Base-by-base conservation (phyloP, 1,140 invertebrate genomes). In the Drosophila kikkawai region DNA sequence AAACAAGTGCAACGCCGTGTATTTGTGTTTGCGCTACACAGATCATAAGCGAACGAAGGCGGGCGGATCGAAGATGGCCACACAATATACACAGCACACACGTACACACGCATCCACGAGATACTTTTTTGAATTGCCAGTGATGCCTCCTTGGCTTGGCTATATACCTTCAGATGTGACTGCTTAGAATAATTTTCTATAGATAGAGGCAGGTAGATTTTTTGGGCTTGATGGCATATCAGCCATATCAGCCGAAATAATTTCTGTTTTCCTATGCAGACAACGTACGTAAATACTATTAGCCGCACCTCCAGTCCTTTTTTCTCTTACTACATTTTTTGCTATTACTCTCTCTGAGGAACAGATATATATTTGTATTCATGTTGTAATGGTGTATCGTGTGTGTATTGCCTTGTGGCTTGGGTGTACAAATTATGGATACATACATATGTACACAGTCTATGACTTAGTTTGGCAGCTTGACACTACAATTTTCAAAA, bases 21-120 rank as follows among this genome's bases (percentile, higher is more conserved):
- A 66, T 65, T 73, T 64, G 70, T 83, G 75, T 65, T 75, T 53
- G 68, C 61, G 47, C 65, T 65, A 75, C 75, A 83, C 78, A 83
- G 73, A 75, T 87, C 80, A 77, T 67, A 53, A 66, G 66, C 57
- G 47, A 57, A 51, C 63, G 76, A 80, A 86, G 80, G 84, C 83
- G 80, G 79, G 76, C 64, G 77, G 67, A 80, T 86, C 73, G 84
- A 87, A 88, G 80, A 87, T 87, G 83, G 84, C 83, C 36, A 50
- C 57, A 59, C 50, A 77, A 60, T 48, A 77, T 26, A 50, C 57
- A 55, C 56, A 77, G 26, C 22, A 60, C 37, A 77, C 65, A 51
- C n/a, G 37, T 22, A 71, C 29, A 77, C 29, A 50, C 29, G 15
- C 13, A 19, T n/a, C 7, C 47, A 56, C 36, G 39, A 48, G 44